Evolutionary conservation across 1,140 invertebrate genomes (phyloP).

Genomic region (Brachystomella parvula): DNA sequence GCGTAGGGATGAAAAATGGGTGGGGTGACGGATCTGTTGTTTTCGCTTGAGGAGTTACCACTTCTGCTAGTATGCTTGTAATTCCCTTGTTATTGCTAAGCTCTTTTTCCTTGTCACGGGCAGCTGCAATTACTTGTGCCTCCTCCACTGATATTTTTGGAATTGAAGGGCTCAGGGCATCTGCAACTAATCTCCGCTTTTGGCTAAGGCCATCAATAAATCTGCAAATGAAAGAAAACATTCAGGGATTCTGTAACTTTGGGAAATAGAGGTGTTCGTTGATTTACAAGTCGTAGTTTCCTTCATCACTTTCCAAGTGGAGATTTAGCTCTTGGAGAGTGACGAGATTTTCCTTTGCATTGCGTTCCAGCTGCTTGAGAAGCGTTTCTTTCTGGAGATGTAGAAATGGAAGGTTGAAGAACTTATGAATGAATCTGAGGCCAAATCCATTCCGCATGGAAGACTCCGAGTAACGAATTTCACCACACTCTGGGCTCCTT

Average conservation of each 20-base stretch:
- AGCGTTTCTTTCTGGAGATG: constrained; percentile 82
- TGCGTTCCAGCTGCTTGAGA: constrained; percentile 77
- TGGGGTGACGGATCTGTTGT: not conserved
- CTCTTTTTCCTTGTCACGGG: not conserved
- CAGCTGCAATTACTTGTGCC: constrained; percentile 25
- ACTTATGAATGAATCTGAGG: constrained; percentile 85
- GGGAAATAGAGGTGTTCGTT: not conserved
- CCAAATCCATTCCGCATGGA: constrained; percentile 97
- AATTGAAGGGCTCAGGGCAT: constrained; percentile 45
- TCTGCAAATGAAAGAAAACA: constrained; percentile 38
- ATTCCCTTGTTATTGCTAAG: not conserved
- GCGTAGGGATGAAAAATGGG: not conserved
- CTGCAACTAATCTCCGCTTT: constrained; percentile 60
- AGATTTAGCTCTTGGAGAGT: constrained; percentile 76
- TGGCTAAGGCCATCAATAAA: constrained; percentile 67
- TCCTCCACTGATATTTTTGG: constrained; percentile 27
- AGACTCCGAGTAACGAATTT: constrained; percentile 79
- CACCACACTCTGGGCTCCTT: constrained; percentile 49
- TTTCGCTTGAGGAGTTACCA: not conserved
- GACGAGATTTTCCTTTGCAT: constrained; percentile 70
- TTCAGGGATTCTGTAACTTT: constrained; percentile 2
- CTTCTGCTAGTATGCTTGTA: not conserved
- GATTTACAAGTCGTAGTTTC: constrained; percentile 71
- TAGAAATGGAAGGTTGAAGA: constrained; percentile 92
- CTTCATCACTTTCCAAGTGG: constrained; percentile 75